Evolutionary conservation across 2,888 invertebrate species (phyloP), one percentile per base, ranked within the genome.

Genomic region (Calephelis perditalis): DNA sequence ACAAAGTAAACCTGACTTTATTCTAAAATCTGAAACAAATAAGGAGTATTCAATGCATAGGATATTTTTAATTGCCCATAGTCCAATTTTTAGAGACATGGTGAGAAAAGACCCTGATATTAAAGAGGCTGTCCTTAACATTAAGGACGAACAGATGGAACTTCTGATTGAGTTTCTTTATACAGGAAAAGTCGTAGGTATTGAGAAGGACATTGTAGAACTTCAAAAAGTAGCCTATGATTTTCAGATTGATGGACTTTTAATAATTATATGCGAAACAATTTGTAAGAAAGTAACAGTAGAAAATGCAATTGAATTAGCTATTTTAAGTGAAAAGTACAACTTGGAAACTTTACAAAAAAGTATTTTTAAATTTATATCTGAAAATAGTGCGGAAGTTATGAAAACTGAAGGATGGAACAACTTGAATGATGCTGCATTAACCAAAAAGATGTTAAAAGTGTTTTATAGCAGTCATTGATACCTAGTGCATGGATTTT

Each of bases 81-180:
- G 87, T 61, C 70, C 78, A 2, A 73, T 81, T 3, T 66, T 88
- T 2, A 76, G 77, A 57, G 72, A 76, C 36, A 65, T 74, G 43
- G 70, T 83, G 0, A 81, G 78, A 59, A 72, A 74, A 49, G 63
- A 52, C 26, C 26, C 72, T 1, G 57, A 65, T 2, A 62, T 61
- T 2, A 67, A 74, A n/a, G 62, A 67, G 7, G 65, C 77, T 49
- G 68, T 66, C 49, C 62, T 87, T 43, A 78, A 86, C 59, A 73
- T 82, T 7, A 68, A 63, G 58, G 82, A 87, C 62, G 70, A 73
- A 57, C 79, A 82, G 47, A 76, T 87, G 70, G 78, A 81, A 57
- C 59, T 83, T n/a, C 66, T 89, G 0, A 58, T 86, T 15, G 72
- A 84, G 60, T 87, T 82, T 66, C 67, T 89, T 15, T 86, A 87